Conservation (phyloP, 2,888 invertebrate genomes). For the Notocelia uddmanniana region DNA sequence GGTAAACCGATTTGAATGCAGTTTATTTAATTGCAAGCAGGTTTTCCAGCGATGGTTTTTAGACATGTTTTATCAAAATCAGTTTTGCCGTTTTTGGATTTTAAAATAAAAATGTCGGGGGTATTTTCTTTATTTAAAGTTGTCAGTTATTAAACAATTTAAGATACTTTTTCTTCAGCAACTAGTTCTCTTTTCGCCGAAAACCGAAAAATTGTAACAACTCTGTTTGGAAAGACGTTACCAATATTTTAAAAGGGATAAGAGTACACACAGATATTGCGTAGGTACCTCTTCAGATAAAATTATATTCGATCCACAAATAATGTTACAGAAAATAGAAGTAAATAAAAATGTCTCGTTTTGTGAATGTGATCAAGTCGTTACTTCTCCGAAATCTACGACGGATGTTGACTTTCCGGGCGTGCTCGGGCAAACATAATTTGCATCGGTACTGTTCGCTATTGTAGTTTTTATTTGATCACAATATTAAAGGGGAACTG, state of each 20-base stretch:
- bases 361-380: slow-evolving; percentile 33
- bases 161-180: not conserved
- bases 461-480: slow-evolving; percentile 42
- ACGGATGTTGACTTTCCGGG: slow-evolving; percentile 59
- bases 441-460: slow-evolving; percentile 53
- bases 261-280: not conserved
- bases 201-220: not conserved
- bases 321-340: slow-evolving; percentile 17
- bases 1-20: no score
- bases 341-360: slow-evolving; percentile 17
- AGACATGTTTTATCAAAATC: no score
- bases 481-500: slow-evolving; percentile 23
- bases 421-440: slow-evolving; percentile 63
- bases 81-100: no score
- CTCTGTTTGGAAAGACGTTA: not conserved
- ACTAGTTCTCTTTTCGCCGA: not conserved
- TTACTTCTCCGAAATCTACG: slow-evolving; percentile 35
- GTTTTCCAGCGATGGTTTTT: no score
- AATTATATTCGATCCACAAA: slow-evolving; percentile 12
- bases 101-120: no score
- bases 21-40: no score
- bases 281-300: not conserved
- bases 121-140: no score
- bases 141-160: no score
- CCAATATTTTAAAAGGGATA: not conserved